Base-by-base conservation (phyloP, 1,140 invertebrate species). In the Zaprionus gabonicus region DNA sequence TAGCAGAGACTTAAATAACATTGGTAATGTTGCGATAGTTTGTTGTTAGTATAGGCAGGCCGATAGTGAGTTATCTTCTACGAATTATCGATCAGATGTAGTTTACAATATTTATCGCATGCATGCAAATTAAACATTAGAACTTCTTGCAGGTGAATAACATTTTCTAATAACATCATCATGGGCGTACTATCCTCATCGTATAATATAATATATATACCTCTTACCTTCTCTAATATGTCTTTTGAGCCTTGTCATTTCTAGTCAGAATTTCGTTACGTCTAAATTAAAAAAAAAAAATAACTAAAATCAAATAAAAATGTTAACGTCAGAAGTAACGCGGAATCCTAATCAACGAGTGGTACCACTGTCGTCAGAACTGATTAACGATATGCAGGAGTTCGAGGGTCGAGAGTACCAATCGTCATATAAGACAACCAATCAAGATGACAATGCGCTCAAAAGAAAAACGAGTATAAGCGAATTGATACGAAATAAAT, bases 371-470 rank as follows among this genome's bases (percentile, higher is more conserved):
- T 44, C 80, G 0, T 4, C 3, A 4, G 60, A 82, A 12, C 23
- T 82, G 0, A 49, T 78, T 2, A 25, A 71, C 9, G 75, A 82
- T 46, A 74, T 82, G 34, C 3, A 64, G 57, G 25, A 31, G 5
- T 27, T 55, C 13, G 55, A 76, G 36, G 60, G n/a, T 0, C n/a
- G 9, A 0, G 73, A 76, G 23, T 65, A 44, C 38, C 73, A 76
- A 20, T 36, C 68, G 44, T 44, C 55, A 41, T 56, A 60, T 55
- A 56, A 25, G 12, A 20, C 20, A 7, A 12, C 10, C 10, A 0
- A 51, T 25, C 3, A 13, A 23, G 9, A 51, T 51, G 23, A 20
- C 20, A 23, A 10, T 4, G 12, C 20, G 20, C 4, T 23, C 2
- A 51, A 13, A 4, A 51, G n/a, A 23, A 59, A 25, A 41, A 10